Evolutionary conservation across 92 coral and sea anemone genomes (phyloP).

Genomic region (Pocillopora meandrina): DNA sequence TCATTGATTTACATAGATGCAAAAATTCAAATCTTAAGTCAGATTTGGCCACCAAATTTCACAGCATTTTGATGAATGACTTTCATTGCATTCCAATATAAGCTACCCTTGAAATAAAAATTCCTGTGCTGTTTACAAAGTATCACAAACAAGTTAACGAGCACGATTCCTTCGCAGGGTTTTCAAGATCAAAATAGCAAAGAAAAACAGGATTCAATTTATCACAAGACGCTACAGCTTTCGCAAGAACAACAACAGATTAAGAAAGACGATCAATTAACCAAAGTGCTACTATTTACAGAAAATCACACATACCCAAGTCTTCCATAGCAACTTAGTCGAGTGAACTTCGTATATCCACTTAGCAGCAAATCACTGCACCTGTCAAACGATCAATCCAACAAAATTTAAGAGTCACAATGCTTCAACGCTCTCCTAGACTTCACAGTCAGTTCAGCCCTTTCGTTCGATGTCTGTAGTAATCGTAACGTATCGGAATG

Average conservation of each 20-base stretch:
- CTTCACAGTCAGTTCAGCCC: neutral
- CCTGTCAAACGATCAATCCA: slow-evolving; percentile 1
- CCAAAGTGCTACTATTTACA: neutral
- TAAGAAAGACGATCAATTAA: slow-evolving; percentile 1
- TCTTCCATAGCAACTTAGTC: slow-evolving; percentile 67
- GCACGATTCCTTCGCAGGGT: neutral
- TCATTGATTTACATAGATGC: neutral
- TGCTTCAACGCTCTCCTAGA: neutral
- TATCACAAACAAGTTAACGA: neutral
- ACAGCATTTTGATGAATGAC: slow-evolving; percentile 1
- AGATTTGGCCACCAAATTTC: too few relatives aligned
- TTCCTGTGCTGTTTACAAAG: slow-evolving; percentile 29
- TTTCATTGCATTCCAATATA: neutral
- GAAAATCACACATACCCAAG: slow-evolving; percentile 60
- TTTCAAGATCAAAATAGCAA: slow-evolving; percentile 25
- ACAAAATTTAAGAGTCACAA: neutral
- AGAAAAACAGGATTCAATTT: slow-evolving; percentile 11
- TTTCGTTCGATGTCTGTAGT: slow-evolving; percentile 26
- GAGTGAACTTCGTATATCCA: neutral
- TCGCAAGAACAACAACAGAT: slow-evolving; percentile 37
- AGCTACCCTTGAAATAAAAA: slow-evolving; percentile 36
- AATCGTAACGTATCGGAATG: slow-evolving; percentile 71
- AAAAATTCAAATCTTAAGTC: neutral
- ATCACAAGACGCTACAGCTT: slow-evolving; percentile 1
- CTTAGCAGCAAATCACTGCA: neutral